Evolutionary conservation across 2,888 invertebrate genomes (phyloP).

Genomic region (Nezara viridula): DNA sequence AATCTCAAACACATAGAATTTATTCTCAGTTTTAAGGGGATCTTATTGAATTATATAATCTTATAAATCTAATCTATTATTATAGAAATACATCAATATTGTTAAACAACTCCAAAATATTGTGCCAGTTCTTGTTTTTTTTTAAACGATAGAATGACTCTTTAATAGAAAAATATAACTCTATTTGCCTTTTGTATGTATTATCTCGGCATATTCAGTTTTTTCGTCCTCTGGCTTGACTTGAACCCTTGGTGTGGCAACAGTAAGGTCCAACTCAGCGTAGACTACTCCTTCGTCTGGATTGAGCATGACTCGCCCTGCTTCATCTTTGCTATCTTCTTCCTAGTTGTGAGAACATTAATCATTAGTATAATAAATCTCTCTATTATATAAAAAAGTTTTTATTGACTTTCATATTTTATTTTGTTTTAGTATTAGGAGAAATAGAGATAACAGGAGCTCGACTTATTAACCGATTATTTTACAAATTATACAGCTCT

Average conservation of each 20-base stretch:
- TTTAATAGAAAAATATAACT: background rate
- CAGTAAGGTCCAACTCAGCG: slow-evolving; percentile 77
- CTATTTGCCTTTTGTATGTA: slow-evolving; percentile 74
- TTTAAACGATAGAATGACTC: background rate
- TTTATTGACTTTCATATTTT: no score
- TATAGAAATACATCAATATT: background rate
- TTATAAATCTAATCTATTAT: background rate
- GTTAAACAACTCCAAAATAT: background rate
- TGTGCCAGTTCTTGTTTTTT: background rate
- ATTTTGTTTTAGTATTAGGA: no score
- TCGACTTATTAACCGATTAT: no score
- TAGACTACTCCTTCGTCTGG: slow-evolving; percentile 76
- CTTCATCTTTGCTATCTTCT: slow-evolving; percentile 56
- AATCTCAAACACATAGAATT: no score
- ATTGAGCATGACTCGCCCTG: slow-evolving; percentile 29
- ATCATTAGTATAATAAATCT: background rate
- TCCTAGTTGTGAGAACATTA: slow-evolving; percentile 9
- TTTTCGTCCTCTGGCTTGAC: slow-evolving; percentile 72
- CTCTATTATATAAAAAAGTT: no score
- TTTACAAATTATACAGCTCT: no score
- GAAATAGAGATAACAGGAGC: no score
- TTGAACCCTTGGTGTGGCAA: slow-evolving; percentile 36
- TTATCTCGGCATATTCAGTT: slow-evolving; percentile 86
- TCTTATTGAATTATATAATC: background rate
- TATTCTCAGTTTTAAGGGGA: no score